Percentiles rank a stretch among this genome's conserved stretches.
Conservation (phyloP, 1,140 invertebrate species). For the Alviniconcha marisindica region DNA sequence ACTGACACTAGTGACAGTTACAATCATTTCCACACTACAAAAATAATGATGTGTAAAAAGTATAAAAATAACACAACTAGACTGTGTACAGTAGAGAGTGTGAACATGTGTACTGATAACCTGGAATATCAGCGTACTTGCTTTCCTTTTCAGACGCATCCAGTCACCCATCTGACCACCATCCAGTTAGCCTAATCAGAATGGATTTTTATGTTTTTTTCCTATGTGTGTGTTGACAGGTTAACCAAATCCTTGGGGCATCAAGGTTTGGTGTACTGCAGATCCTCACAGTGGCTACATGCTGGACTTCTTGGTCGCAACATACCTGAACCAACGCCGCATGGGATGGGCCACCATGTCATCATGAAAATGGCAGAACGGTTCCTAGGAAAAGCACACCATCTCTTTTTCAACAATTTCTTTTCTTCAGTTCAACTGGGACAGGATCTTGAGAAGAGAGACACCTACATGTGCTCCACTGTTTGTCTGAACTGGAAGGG, state of each 20-base stretch:
- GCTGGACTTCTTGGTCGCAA: background rate
- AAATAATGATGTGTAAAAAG: background rate
- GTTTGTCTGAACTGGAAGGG: background rate
- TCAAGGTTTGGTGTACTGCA: conserved; percentile 10
- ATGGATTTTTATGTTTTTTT: background rate
- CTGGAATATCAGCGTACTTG: no score
- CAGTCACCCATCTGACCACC: no score
- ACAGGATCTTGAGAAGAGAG: background rate
- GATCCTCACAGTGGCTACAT: background rate
- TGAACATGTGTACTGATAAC: no score
- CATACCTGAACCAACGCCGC: background rate
- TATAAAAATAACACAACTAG: no score
- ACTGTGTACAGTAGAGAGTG: no score
- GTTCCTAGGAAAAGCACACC: background rate
- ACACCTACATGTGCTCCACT: background rate
- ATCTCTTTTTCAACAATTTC: background rate
- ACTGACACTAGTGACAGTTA: background rate
- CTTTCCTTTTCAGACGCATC: no score
- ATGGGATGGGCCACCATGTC: conserved; percentile 6
- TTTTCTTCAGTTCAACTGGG: background rate
- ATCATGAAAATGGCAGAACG: background rate
- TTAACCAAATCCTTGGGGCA: background rate
- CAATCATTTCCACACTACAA: background rate
- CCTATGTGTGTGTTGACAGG: background rate
- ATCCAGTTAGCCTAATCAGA: no score